phyloP scores from a whole-genome alignment of 1,140 invertebrate species.

The Rhopalosiphum maidis region DNA sequence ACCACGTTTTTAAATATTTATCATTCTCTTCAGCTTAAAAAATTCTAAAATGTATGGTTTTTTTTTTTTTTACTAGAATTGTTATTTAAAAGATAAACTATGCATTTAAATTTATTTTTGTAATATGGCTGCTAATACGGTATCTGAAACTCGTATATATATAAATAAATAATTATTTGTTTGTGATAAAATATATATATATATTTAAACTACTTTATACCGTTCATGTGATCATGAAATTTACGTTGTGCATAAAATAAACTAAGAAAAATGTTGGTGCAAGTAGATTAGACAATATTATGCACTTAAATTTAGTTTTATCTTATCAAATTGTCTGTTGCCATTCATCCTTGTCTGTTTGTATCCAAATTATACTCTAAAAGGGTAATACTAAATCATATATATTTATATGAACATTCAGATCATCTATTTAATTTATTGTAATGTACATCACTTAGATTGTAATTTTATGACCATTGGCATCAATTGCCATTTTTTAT shows the following conservation, averaged over 20 bases:
- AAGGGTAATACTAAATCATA: not conserved
- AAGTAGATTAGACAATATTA: not conserved
- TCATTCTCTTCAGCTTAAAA: conserved; percentile 16
- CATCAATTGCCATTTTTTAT: not conserved
- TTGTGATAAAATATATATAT: not conserved
- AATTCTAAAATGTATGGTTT: not conserved
- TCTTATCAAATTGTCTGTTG: not conserved
- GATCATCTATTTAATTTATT: conserved; percentile 4
- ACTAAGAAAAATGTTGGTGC: not conserved
- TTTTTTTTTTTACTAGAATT: conserved; percentile 1
- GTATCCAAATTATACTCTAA: not conserved
- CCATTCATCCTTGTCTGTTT: not conserved
- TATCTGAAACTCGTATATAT: not conserved
- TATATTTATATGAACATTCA: conserved; percentile 4
- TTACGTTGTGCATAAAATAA: not conserved
- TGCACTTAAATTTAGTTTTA: not conserved
- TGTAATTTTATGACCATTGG: not conserved
- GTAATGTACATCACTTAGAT: conserved; percentile 20
- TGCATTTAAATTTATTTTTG: conserved; percentile 40
- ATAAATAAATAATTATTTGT: not conserved
- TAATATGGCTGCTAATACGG: conserved; percentile 9
- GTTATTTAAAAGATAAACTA: not conserved
- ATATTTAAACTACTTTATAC: conserved; percentile 1
- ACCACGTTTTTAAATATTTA: not conserved
- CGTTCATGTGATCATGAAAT: not conserved